Base-by-base conservation (phyloP, 2,797 vertebrate species). In the Ptychadena robeensis region DNA sequence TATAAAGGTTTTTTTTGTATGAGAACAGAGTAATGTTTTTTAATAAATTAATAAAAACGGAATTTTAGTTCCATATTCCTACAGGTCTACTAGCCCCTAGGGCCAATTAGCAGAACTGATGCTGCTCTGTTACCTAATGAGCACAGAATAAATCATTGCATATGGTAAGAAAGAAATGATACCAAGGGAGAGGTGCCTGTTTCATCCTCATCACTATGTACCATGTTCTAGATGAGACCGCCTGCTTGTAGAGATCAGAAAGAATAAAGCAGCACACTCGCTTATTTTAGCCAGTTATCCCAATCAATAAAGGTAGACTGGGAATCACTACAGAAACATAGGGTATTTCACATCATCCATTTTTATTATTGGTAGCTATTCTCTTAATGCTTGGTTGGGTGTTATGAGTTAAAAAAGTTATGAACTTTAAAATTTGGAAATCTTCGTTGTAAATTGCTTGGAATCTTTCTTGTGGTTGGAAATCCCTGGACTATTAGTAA, bases 51-150 rank as follows among this genome's bases (percentile, higher is more conserved):
- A 61, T 76, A 76, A 67, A 78, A 35, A 25, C 38, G 9, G 40
- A 68, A 67, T 77, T 3, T 37, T 34, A 27, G 63, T 27, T 53
- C 66, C 30, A 14, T 78, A 67, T 68, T 35, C 76, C 76, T 53
- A 37, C 28, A 73, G 27, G 25, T 69, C 25, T 7, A 9, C 44
- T 57, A 40, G 31, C 67, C 76, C 59, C 76, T 44, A 69, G 59
- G 76, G 76, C 76, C 65, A 79, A 78, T 78, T 78, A 68, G 44
- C 53, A 35, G 67, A 69, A 78, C 22, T 64, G 30, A 67, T 78
- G 38, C 32, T 18, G 44, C 76, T 69, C 31, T 59, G 65, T 59
- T 68, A 79, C 76, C 44, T 79, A 69, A 79, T 79, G 64, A 57
- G 76, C 76, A 79, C 31, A n/a, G 67, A 68, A 79, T 79, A 57